A percentile compares a stretch with the other conserved stretches of the same genome.
These are phyloP conservation scores for Diarsia rubi DNA, from an alignment of 2,888 invertebrate species.

Conservation along the genomic window DNA sequence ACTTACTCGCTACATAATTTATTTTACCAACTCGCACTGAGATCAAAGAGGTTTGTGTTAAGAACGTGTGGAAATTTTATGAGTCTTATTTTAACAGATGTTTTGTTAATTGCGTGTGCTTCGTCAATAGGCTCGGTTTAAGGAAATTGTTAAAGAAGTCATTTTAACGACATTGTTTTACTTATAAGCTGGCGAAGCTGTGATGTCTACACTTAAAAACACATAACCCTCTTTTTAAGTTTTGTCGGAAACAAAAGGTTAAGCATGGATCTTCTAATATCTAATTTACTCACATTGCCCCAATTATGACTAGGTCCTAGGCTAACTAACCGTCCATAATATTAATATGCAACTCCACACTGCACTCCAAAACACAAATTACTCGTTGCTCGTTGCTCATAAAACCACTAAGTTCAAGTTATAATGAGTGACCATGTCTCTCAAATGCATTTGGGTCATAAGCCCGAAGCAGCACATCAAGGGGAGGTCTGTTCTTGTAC, in stretches of 20 bases:
- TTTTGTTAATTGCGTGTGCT: constrained; percentile 46
- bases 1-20: constrained; percentile 64
- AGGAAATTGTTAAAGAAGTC: constrained; percentile 40
- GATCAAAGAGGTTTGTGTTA: constrained; percentile 60
- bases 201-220: not conserved
- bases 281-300: not conserved
- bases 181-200: not conserved
- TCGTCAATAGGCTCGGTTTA: constrained; percentile 26
- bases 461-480: not conserved
- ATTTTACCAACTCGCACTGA: constrained; percentile 52
- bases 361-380: not conserved
- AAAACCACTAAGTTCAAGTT: too few species aligned
- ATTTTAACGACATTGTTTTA: constrained; percentile 32
- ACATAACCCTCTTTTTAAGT: too few species aligned
- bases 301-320: not conserved
- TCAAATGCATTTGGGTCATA: too few species aligned
- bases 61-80: constrained; percentile 50
- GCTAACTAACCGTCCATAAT: not conserved
- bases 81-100: constrained; percentile 43
- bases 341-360: not conserved
- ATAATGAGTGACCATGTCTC: too few species aligned
- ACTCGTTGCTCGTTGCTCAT: too few species aligned
- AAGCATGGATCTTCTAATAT: not conserved
- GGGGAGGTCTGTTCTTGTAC: not conserved
- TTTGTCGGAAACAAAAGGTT: not conserved